Evolutionary conservation across 2,797 vertebrate genomes (phyloP).

Genomic region (Podargus strigoides): DNA sequence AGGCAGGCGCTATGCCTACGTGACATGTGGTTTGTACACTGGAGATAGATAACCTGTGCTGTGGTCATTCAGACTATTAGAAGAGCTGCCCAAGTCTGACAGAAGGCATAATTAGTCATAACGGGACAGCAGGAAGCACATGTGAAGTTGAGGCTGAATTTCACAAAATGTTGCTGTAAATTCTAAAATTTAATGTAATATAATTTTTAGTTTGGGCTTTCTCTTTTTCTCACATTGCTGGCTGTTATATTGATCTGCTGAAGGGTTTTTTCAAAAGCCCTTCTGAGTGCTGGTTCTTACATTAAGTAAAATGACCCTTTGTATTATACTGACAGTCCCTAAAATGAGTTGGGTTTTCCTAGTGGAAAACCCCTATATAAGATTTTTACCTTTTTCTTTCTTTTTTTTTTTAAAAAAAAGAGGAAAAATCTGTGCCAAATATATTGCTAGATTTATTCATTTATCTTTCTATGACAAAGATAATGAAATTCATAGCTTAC

Average conservation of each 20-base stretch:
- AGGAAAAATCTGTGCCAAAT: background rate
- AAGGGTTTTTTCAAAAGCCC: background rate
- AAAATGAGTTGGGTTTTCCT: background rate
- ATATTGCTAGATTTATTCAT: background rate
- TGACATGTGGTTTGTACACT: background rate
- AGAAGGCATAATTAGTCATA: background rate
- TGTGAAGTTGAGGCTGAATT: background rate
- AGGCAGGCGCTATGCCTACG: rapidly evolving
- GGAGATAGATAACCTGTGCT: background rate
- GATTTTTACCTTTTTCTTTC: background rate
- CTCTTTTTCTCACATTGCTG: background rate
- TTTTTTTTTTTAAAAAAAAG: background rate
- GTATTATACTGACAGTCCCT: background rate
- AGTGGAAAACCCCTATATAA: background rate
- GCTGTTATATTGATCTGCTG: background rate
- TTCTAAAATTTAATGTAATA: background rate
- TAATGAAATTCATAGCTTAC: background rate
- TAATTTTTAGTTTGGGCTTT: background rate
- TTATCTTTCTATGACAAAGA: background rate
- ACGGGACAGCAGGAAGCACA: background rate
- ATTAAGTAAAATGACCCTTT: background rate
- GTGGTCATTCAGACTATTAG: background rate
- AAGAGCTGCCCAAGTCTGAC: background rate
- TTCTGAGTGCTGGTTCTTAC: background rate
- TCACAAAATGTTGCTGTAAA: background rate